phyloP scores from a whole-genome alignment of 2,113 vertebrate species.

The Candoia aspera region DNA sequence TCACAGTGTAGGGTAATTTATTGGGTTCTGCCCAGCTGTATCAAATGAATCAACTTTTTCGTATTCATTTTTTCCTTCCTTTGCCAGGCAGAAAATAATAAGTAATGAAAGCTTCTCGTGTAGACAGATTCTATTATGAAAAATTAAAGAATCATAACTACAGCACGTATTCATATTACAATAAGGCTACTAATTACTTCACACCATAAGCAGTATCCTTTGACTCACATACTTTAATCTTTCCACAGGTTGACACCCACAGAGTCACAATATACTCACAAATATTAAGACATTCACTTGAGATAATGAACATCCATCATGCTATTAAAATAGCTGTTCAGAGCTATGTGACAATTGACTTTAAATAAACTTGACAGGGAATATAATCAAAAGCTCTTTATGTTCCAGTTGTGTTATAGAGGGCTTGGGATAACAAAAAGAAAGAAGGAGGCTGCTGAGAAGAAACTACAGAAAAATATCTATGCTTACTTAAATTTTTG shows the following conservation, averaged over 20 bases:
- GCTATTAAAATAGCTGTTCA: slow-evolving; percentile 41
- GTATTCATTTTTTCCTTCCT: slow-evolving; percentile 25
- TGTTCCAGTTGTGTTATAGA: not conserved
- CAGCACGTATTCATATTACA: not conserved
- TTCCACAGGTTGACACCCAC: slow-evolving; percentile 25
- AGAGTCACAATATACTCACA: slow-evolving; percentile 15
- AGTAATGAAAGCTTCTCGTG: slow-evolving; percentile 8
- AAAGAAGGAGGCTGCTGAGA: not conserved
- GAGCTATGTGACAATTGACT: not conserved
- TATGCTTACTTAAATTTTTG: not conserved
- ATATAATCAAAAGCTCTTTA: slow-evolving; percentile 21
- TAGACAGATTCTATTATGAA: slow-evolving; percentile 3
- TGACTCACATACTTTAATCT: slow-evolving; percentile 25
- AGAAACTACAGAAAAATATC: not conserved
- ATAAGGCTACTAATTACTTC: slow-evolving; percentile 21
- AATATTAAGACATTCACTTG: not conserved
- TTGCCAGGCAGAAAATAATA: slow-evolving; percentile 26
- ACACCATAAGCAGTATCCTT: slow-evolving; percentile 25
- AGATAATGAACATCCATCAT: slow-evolving; percentile 28
- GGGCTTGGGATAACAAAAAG: not conserved
- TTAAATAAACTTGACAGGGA: not conserved
- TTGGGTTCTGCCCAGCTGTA: slow-evolving; percentile 10
- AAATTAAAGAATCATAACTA: slow-evolving; percentile 22
- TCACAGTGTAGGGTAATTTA: slow-evolving; percentile 12
- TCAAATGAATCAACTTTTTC: slow-evolving; percentile 33